phyloP scores from a whole-genome alignment of 2,797 vertebrate species.

The Cryptoprocta ferox region DNA sequence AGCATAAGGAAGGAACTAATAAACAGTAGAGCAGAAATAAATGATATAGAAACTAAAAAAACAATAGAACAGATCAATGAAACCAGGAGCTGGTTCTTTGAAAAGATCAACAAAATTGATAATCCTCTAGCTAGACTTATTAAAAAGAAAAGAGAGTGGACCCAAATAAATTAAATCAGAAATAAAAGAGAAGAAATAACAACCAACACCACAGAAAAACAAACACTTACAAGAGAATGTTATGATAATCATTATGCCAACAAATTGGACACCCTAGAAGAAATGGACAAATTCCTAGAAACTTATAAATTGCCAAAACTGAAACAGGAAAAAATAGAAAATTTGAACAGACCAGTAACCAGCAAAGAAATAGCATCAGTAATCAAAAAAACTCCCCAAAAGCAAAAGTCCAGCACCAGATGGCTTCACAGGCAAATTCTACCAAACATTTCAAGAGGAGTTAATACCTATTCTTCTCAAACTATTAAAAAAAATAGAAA shows the following conservation, averaged over 20 bases:
- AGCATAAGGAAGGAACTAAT: neutral
- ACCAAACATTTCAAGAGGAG: neutral
- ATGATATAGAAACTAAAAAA: neutral
- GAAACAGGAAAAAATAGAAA: neutral
- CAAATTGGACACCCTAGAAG: neutral
- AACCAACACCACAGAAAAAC: neutral
- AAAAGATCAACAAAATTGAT: neutral
- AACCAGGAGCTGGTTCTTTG: neutral
- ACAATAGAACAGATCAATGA: neutral
- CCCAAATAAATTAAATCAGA: neutral
- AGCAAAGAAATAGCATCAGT: neutral
- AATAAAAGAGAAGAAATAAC: neutral
- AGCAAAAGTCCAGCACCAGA: neutral
- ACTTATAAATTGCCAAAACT: neutral
- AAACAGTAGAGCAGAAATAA: neutral
- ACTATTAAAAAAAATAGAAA: neutral
- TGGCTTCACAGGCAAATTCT: neutral
- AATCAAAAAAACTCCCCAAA: neutral
- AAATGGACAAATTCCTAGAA: neutral
- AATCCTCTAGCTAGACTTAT: neutral
- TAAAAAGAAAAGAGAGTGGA: neutral
- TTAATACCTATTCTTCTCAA: neutral
- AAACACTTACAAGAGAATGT: neutral
- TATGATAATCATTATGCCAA: neutral
- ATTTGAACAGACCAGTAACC: neutral